These are phyloP conservation scores for Noctua janthina DNA, from an alignment of 2,888 invertebrate genomes.

Conservation along the genomic window DNA sequence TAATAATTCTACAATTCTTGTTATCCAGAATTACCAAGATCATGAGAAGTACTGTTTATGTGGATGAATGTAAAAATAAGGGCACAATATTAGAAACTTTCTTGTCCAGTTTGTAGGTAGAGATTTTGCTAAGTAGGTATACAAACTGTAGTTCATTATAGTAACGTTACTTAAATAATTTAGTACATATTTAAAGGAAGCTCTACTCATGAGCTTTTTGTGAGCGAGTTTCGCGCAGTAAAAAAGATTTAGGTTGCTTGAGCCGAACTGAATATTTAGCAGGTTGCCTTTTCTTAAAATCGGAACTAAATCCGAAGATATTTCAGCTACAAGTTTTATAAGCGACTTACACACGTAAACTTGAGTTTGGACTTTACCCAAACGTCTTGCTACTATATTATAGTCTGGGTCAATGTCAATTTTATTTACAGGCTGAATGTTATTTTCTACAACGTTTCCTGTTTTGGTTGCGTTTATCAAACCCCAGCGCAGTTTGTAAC, in stretches of 20 bases:
- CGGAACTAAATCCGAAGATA: not conserved
- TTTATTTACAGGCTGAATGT: too few species aligned
- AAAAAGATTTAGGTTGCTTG: slow-evolving; percentile 26
- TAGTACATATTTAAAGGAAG: not conserved
- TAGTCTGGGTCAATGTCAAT: not conserved
- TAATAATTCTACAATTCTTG: not conserved
- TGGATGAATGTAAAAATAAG: not conserved
- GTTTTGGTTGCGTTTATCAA: not conserved
- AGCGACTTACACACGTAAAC: not conserved
- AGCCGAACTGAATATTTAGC: slow-evolving; percentile 20
- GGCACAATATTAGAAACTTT: not conserved
- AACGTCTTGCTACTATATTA: not conserved
- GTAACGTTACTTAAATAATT: not conserved
- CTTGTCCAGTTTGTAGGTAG: not conserved
- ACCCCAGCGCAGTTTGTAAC: not conserved
- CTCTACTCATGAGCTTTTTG: not conserved
- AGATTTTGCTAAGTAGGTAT: not conserved
- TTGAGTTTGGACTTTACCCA: not conserved
- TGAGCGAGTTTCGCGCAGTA: slow-evolving; percentile 8
- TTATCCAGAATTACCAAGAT: slow-evolving; percentile 11
- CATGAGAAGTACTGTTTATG: slow-evolving; percentile 6
- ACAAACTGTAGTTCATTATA: too few species aligned
- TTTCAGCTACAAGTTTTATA: not conserved
- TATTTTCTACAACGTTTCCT: too few species aligned
- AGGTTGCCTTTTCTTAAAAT: slow-evolving; percentile 2